Evolutionary conservation across 2,797 vertebrate genomes (phyloP).

Genomic region (Manis pentadactyla): DNA sequence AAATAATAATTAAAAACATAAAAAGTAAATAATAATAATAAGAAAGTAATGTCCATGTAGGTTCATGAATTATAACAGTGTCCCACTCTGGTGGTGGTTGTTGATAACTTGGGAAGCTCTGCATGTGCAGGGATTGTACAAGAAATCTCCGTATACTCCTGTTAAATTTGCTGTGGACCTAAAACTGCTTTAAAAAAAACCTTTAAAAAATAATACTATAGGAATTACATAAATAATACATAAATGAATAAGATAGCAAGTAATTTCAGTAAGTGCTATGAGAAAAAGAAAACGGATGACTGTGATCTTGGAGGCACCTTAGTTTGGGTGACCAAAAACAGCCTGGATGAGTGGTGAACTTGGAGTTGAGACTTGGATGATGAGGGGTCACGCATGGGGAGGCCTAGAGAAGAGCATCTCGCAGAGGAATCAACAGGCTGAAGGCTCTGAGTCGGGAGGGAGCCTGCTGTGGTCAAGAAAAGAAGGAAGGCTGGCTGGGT

Average conservation of each 20-base stretch:
- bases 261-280: not conserved
- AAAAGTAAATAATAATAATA: no score
- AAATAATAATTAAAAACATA: not conserved
- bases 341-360: not conserved
- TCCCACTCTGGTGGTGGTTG: not conserved
- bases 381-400: not conserved
- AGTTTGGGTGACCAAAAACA: not conserved
- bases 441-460: not conserved
- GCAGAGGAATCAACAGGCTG: not conserved
- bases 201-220: not conserved
- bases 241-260: not conserved
- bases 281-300: not conserved
- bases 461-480: not conserved
- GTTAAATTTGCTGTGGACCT: not conserved
- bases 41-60: not conserved
- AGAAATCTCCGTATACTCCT: not conserved
- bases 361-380: not conserved
- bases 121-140: not conserved
- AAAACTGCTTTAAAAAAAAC: not conserved
- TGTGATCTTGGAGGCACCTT: not conserved
- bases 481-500: not conserved
- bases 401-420: not conserved
- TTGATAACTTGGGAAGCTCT: no score
- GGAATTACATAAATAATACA: not conserved
- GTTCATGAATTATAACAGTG: not conserved